Evolutionary conservation across 1,140 invertebrate genomes (phyloP), one percentile per base, ranked within the genome.

Genomic region (Aphaenogaster rudis): DNA sequence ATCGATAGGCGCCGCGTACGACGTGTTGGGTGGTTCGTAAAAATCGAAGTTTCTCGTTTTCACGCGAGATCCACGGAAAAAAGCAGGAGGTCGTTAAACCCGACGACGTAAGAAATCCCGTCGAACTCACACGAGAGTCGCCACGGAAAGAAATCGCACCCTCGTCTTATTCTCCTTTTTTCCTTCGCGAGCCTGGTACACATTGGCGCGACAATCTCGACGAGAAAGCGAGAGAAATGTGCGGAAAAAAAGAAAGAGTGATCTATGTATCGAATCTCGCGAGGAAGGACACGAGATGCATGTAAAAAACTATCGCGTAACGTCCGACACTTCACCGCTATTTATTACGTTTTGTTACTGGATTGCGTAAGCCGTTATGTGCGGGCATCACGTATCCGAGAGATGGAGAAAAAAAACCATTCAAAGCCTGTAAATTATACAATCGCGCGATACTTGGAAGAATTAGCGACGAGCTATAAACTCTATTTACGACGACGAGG

Each of bases 1-100:
- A 61, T 82, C 69, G 78, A 61, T 61, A 45, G 64, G n/a, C 61
- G n/a, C 33, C 39, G 39, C 50, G 13, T 15, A 36, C 84, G 76
- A 57, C 50, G 13, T 39, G 42, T 33, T 11, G 42, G 42, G 48
- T 39, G 67, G 64, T 57, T 64, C 79, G 72, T 78, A 85, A 89
- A 89, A 89, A 78, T 88, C 66, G 48, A 72, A 57, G 21, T 80
- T 45, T 59, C 28, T 3, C n/a, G n/a, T 28, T 61, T 48, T 17
- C 42, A 17, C 48, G 8, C 21, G 21, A 33, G 9, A 54, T 28
- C 4, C 36, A 81, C 11, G 48, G 54, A 64, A 86, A 88, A 86
- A 76, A 50, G 21, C 39, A 36, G 42, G 13, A 57, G 82, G 15
- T 89, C 69, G 64, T 86, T 66, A 86, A 86, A 81, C 57, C 61